Base-by-base conservation (phyloP, 2,888 invertebrate species). In the Hyalella azteca region DNA sequence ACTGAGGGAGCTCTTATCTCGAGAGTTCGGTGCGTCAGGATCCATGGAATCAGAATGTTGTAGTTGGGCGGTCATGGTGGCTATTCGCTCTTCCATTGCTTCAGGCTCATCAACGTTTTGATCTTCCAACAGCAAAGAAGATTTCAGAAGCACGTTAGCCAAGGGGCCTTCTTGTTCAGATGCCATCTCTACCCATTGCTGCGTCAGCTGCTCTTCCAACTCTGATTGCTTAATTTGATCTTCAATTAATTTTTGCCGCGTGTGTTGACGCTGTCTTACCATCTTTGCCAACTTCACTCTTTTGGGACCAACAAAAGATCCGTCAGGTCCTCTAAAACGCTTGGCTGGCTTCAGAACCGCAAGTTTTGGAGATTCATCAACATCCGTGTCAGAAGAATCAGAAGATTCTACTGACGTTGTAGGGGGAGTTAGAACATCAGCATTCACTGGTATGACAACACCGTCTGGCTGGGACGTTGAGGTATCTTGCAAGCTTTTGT, bases 221-320 rank as follows among this genome's bases (percentile, higher is more conserved):
- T 84, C 84, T 22, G 50, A 81, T 60, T 82, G 82, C n/a, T 81
- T 73, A 26, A 84, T 77, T 45, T 82, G 84, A 29, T 84, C 84
- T 50, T 84, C 79, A 22, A 84, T 77, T 29, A 78, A 78, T 13
- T 81, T 80, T 50, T 84, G 81, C 1, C 84, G 79, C 15, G 78
- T 78, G 32, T 84, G 81, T 39, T 84, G 84, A 26, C 84, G 73
- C 39, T 84, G 81, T 36, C 84, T 59, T 41, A 84, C 84, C 32
- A 81, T 73, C 13, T 81, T 80, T 32, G 84, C 84, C 48, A 81
- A 77, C 32, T 84, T 84, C 9, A 84, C 54, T 54, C 84, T 73
- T 41, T 84, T 84, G 40, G 84, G 84, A n/a, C 84, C 84, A 29
- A 84, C 79, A 32, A 84, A 84, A 41, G 81, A 75, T 3, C 84